Percentiles rank a stretch among this genome's conserved stretches.
These are phyloP conservation scores for Papilio glaucus DNA, from an alignment of 1,140 invertebrate species.

Conservation along the genomic window DNA sequence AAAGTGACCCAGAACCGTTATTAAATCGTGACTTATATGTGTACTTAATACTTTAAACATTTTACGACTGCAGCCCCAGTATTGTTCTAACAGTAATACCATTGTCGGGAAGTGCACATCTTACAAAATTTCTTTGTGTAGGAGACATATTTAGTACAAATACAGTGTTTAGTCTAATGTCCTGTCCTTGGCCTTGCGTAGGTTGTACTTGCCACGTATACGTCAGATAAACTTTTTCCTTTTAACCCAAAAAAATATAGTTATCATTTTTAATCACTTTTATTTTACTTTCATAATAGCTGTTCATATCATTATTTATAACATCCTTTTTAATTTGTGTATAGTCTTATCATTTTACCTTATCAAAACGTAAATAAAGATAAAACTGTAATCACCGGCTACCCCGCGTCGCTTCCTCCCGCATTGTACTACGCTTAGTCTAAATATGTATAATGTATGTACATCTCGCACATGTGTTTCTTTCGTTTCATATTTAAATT, in stretches of 20 bases:
- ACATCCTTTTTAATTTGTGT: not conserved
- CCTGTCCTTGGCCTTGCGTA: too few relatives aligned
- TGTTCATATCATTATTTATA: not conserved
- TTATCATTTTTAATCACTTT: slow-evolving; percentile 1
- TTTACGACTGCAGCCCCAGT: too few relatives aligned
- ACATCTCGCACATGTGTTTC: slow-evolving; percentile 4
- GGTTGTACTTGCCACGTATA: too few relatives aligned
- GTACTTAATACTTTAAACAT: too few relatives aligned
- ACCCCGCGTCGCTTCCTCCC: slow-evolving; percentile 35
- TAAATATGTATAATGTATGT: slow-evolving; percentile 9
- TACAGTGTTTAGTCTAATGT: too few relatives aligned
- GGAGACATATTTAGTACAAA: too few relatives aligned
- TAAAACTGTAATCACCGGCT: slow-evolving; percentile 9
- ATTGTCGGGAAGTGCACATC: too few relatives aligned
- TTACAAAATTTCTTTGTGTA: too few relatives aligned
- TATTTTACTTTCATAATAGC: not conserved
- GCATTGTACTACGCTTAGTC: slow-evolving; percentile 18
- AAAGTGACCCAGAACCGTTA: not conserved
- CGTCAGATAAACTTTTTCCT: not conserved
- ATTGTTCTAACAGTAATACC: too few relatives aligned
- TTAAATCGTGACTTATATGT: not conserved
- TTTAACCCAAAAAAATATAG: not conserved
- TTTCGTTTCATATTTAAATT: not conserved
- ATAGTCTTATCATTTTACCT: slow-evolving; percentile 3
- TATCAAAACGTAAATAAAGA: slow-evolving; percentile 27